Percentiles rank a stretch among this genome's conserved stretches.
phyloP scores from a whole-genome alignment of 2,113 vertebrate species.

The Lepus europaeus region DNA sequence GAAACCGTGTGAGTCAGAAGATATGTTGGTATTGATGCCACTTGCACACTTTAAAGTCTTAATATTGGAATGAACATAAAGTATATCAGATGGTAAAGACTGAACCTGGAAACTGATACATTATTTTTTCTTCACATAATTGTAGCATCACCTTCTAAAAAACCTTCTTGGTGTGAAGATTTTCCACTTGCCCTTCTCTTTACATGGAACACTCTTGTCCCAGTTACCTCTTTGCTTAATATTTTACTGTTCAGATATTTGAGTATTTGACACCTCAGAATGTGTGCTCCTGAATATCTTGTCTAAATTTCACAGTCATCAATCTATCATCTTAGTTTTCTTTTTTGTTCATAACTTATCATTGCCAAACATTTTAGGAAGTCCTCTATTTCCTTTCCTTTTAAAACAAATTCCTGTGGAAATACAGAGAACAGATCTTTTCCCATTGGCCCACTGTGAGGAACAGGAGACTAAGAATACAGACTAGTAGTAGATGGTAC shows the following conservation, averaged over 20 bases:
- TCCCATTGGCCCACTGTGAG: neutral
- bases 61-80: conserved; percentile 31
- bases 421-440: neutral
- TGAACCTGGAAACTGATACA: neutral
- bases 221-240: neutral
- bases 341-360: conserved; percentile 25
- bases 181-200: neutral
- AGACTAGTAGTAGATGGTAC: neutral
- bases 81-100: conserved; percentile 24
- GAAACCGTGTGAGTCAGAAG: conserved; percentile 48
- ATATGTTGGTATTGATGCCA: conserved; percentile 27
- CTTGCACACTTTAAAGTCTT: conserved; percentile 29
- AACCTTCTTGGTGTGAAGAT: neutral
- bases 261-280: neutral
- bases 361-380: neutral
- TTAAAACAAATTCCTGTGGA: neutral
- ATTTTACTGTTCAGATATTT: neutral
- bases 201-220: neutral
- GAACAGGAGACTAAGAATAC: neutral
- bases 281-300: neutral
- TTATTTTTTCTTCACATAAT: neutral
- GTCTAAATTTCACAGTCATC: neutral
- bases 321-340: neutral
- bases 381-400: neutral
- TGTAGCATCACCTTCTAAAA: neutral